Evolutionary conservation across 2,888 invertebrate genomes (phyloP).

Genomic region (Asteroscopus sphinx): DNA sequence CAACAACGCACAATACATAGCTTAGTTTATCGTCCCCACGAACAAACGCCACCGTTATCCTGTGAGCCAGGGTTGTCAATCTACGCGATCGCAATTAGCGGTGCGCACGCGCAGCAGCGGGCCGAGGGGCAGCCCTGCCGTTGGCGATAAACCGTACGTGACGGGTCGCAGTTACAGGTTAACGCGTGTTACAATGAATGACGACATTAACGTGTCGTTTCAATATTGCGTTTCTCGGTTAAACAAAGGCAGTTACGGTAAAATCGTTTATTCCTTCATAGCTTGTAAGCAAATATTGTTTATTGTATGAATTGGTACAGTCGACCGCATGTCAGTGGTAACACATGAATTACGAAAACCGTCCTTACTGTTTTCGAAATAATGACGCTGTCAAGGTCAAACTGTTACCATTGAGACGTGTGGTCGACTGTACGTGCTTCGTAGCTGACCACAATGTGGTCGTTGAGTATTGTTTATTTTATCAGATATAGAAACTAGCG

Average conservation of each 20-base stretch:
- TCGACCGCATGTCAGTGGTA: no score
- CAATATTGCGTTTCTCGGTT: slow-evolving; percentile 44
- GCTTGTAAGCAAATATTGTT: slow-evolving; percentile 46
- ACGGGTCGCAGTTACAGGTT: slow-evolving; percentile 59
- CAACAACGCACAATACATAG: slow-evolving; percentile 14
- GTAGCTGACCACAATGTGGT: slow-evolving; percentile 23
- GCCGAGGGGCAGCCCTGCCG: slow-evolving; percentile 55
- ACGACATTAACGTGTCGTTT: slow-evolving; percentile 49
- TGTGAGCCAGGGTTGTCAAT: slow-evolving; percentile 67
- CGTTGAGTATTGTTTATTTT: slow-evolving; percentile 45
- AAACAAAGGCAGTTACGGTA: slow-evolving; percentile 33
- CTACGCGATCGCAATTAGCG: slow-evolving; percentile 72
- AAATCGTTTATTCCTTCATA: slow-evolving; percentile 34
- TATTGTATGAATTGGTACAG: slow-evolving; percentile 47
- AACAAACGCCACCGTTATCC: slow-evolving; percentile 72
- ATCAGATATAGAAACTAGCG: slow-evolving; percentile 48
- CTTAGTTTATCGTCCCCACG: slow-evolving; percentile 47
- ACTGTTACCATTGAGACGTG: no score
- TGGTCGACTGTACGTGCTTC: slow-evolving; percentile 2
- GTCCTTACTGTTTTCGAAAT: no score
- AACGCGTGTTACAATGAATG: slow-evolving; percentile 51
- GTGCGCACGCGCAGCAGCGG: slow-evolving; percentile 67
- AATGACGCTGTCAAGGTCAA: no score
- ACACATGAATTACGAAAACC: no score
- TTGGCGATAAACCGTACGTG: slow-evolving; percentile 67